Percentiles rank a stretch among this genome's conserved stretches.
Conservation (phyloP, 2,888 invertebrate genomes). For the Tetanocera ferruginea region DNA sequence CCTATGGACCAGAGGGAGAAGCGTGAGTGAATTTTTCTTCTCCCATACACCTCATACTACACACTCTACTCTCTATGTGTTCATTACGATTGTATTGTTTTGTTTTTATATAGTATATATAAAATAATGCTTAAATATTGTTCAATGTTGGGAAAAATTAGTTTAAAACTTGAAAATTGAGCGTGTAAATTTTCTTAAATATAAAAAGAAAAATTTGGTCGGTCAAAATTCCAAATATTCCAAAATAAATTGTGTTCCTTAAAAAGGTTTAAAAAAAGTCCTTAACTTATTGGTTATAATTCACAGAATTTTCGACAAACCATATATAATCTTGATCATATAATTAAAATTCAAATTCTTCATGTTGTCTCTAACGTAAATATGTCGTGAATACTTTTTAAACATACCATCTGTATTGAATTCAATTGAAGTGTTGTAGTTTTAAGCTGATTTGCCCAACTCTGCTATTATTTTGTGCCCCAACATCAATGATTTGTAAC, state of each 20-base stretch:
- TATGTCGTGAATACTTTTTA: no score
- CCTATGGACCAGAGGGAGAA: conserved; percentile 80
- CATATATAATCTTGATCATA: no score
- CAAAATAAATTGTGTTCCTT: no score
- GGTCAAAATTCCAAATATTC: no score
- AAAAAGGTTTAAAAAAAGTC: no score
- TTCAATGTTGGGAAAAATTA: not conserved
- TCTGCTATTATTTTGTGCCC: not conserved
- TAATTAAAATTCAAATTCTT: no score
- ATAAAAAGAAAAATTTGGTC: no score
- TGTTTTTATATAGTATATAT: conserved; percentile 10
- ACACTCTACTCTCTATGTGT: conserved; percentile 27
- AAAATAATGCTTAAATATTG: not conserved
- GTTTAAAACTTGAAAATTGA: not conserved
- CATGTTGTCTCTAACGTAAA: no score
- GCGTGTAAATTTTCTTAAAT: not conserved
- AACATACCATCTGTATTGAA: not conserved
- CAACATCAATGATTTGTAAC: not conserved
- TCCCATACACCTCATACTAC: conserved; percentile 41
- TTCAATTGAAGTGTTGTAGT: not conserved
- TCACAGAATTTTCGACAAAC: no score
- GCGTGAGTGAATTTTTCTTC: conserved; percentile 71
- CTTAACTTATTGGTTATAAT: no score
- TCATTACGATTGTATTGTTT: conserved; percentile 45
- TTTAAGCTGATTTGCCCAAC: not conserved